Evolutionary conservation across 2,888 invertebrate genomes (phyloP).

Genomic region (Protonemura montana): DNA sequence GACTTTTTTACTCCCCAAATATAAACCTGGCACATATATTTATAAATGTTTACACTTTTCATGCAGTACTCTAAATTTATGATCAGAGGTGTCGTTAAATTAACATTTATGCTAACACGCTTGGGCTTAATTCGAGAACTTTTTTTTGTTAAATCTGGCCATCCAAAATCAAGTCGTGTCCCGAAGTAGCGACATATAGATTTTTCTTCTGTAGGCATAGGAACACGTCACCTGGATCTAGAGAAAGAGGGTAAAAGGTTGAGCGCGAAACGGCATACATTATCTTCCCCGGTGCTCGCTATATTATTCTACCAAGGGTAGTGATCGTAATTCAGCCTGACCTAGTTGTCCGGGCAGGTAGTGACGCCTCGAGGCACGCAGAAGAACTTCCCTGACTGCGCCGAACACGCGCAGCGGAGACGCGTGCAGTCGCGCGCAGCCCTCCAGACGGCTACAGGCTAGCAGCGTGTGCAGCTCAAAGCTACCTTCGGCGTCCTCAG

Average conservation of each 20-base stretch:
- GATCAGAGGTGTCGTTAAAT: too few species aligned
- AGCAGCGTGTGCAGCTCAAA: slow-evolving; percentile 70
- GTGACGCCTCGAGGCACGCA: slow-evolving; percentile 69
- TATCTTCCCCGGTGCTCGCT: not conserved
- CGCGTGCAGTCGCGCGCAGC: slow-evolving; percentile 64
- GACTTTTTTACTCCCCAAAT: too few species aligned
- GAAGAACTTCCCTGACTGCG: slow-evolving; percentile 70
- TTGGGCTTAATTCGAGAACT: too few species aligned
- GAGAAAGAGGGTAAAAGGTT: not conserved
- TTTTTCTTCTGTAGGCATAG: too few species aligned
- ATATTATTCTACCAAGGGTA: not conserved
- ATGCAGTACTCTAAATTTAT: too few species aligned
- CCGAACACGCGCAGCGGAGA: slow-evolving; percentile 70
- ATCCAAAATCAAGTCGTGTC: too few species aligned
- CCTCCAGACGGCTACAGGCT: slow-evolving; percentile 60
- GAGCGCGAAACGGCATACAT: not conserved
- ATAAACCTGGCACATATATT: too few species aligned
- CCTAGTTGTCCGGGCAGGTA: slow-evolving; percentile 63
- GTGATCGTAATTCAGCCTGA: not conserved
- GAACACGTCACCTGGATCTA: too few species aligned
- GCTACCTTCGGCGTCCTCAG: slow-evolving; percentile 66
- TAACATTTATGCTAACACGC: too few species aligned
- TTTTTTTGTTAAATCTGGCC: too few species aligned
- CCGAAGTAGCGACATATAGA: too few species aligned
- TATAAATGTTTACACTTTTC: too few species aligned